These are phyloP conservation scores for Cryptotis parvus DNA, from an alignment of 2,113 vertebrate species.

Conservation along the genomic window DNA sequence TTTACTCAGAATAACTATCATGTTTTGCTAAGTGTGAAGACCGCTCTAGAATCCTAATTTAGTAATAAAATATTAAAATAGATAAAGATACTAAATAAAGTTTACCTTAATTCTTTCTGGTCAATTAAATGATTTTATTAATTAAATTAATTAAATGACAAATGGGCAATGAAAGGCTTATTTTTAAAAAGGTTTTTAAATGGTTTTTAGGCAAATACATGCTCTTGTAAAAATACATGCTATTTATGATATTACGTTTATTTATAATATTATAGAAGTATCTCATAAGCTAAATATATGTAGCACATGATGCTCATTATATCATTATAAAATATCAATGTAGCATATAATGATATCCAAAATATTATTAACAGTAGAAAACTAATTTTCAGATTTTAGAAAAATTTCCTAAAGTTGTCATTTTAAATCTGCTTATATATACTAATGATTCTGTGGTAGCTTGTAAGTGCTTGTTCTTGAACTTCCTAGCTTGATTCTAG, in stretches of 20 bases:
- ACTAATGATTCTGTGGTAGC: not conserved
- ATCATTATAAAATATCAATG: constrained; percentile 33
- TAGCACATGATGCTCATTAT: not conserved
- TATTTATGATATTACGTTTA: not conserved
- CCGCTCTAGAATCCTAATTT: constrained; percentile 11
- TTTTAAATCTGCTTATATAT: constrained; percentile 45
- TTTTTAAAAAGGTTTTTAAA: too few species aligned
- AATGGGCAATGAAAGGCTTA: too few species aligned
- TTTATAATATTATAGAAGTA: not conserved
- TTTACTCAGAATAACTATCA: constrained; percentile 33
- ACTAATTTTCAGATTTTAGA: not conserved
- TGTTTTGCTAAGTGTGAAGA: constrained; percentile 24
- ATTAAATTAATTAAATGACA: too few species aligned
- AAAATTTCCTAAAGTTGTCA: not conserved
- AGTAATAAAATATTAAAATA: constrained; percentile 46
- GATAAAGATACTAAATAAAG: constrained; percentile 21
- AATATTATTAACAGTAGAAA: constrained; percentile 3
- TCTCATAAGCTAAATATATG: constrained; percentile 31
- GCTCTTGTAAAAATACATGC: not conserved
- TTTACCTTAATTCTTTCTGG: not conserved
- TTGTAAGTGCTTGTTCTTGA: constrained; percentile 52
- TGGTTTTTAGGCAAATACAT: not conserved
- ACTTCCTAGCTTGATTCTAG: constrained; percentile 51
- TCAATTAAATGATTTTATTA: not conserved
- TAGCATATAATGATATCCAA: not conserved